phyloP scores from a whole-genome alignment of 2,113 vertebrate genomes.

The Plestiodon gilberti region DNA sequence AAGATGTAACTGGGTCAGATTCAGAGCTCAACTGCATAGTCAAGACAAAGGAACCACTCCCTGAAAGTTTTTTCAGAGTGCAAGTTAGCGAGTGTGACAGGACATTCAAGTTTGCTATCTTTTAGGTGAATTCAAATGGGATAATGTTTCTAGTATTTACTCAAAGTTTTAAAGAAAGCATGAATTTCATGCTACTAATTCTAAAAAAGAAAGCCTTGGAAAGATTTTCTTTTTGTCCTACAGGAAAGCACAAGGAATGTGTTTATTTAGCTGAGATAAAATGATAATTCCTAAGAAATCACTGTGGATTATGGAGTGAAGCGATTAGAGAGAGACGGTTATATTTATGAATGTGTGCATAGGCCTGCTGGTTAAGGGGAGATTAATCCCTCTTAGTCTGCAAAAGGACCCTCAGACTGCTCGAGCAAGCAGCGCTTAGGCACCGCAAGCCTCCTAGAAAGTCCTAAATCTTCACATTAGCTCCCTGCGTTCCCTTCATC shows the following conservation, averaged over 20 bases:
- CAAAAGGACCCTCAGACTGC: constrained; percentile 92
- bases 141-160: constrained; percentile 57
- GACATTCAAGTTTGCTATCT: neutral
- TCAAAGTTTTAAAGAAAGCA: constrained; percentile 60
- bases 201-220: constrained; percentile 74
- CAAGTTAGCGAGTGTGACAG: fast-evolving
- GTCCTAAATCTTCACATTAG: constrained; percentile 97
- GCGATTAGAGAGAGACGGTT: constrained; percentile 82
- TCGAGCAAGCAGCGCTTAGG: constrained; percentile 93
- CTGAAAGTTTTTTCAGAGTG: fast-evolving
- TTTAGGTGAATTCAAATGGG: constrained; percentile 18
- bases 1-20: constrained; percentile 22
- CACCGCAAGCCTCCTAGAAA: constrained; percentile 91
- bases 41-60: neutral
- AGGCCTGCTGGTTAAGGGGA: constrained; percentile 91
- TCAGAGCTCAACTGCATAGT: neutral
- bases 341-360: constrained; percentile 84
- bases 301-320: constrained; percentile 89
- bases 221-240: constrained; percentile 72
- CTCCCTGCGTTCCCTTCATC: constrained; percentile 92
- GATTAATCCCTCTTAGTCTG: constrained; percentile 99
- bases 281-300: constrained; percentile 89
- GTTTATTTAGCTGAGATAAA: constrained; percentile 92
- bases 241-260: constrained; percentile 87
- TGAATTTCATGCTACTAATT: constrained; percentile 51